Conservation (phyloP, 2,113 vertebrate species). For the Antigone vipio region DNA sequence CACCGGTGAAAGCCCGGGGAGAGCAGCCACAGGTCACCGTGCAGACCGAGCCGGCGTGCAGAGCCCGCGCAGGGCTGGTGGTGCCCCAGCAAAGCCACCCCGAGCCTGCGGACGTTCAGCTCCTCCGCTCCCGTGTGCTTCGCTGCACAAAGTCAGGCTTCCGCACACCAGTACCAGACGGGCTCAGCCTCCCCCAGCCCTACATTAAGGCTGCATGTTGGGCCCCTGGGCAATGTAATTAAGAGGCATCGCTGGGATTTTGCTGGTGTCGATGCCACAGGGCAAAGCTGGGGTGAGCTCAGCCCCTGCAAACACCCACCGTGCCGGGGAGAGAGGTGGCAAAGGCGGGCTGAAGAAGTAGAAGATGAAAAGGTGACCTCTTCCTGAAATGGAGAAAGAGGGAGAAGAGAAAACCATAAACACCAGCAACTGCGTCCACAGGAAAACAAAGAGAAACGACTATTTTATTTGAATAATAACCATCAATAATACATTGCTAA, state of each 20-base stretch:
- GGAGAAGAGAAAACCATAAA: neutral
- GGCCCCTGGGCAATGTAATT: neutral
- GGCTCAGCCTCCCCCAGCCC: neutral
- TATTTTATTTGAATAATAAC: slow-evolving; percentile 57
- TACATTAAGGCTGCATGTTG: neutral
- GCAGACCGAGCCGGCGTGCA: rapidly evolving
- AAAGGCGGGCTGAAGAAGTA: neutral
- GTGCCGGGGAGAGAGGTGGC: neutral
- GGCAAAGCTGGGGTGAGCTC: neutral
- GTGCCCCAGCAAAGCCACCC: neutral
- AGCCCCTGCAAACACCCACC: neutral
- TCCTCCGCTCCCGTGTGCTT: neutral
- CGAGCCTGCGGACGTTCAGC: neutral
- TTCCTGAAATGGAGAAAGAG: neutral
- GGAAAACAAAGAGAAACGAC: neutral
- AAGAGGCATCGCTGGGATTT: neutral
- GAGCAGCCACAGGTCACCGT: neutral
- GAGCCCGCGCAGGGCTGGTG: neutral
- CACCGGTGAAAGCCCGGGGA: rapidly evolving
- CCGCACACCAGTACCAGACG: neutral
- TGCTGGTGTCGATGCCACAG: neutral
- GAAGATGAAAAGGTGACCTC: neutral
- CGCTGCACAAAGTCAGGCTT: neutral
- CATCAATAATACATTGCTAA: slow-evolving; percentile 72
- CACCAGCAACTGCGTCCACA: neutral